These are phyloP conservation scores for Lutjanus erythropterus DNA, from an alignment of 2,113 vertebrate genomes.

Conservation along the genomic window DNA sequence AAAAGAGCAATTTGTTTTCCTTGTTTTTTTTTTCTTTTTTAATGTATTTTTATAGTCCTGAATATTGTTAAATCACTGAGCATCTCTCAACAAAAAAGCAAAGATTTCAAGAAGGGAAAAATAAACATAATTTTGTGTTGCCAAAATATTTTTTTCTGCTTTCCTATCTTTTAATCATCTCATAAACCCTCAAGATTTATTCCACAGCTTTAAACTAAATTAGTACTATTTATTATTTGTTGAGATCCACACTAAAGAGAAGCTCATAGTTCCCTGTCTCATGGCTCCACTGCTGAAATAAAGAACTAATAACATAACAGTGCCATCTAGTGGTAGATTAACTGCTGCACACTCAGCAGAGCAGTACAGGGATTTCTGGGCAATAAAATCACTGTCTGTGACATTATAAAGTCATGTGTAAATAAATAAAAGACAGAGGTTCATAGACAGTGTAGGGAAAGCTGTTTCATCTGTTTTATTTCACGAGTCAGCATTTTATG, in stretches of 20 bases:
- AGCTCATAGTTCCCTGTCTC: neutral
- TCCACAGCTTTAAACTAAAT: neutral
- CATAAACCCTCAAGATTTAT: neutral
- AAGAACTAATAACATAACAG: conserved; percentile 19
- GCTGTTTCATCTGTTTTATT: neutral
- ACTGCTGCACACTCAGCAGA: conserved; percentile 17
- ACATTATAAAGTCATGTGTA: neutral
- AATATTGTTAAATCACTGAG: neutral
- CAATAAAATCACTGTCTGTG: conserved; percentile 8
- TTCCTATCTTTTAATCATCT: neutral
- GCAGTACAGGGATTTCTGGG: neutral
- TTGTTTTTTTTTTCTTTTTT: neutral
- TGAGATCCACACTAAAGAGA: neutral
- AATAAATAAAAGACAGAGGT: neutral
- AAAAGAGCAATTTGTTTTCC: neutral
- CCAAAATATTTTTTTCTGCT: neutral
- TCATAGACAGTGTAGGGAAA: neutral
- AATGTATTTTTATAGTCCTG: neutral
- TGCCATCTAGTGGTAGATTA: conserved; percentile 74
- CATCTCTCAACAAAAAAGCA: too few species aligned
- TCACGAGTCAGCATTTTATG: conserved; percentile 24
- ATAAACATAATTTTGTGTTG: neutral
- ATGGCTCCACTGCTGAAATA: neutral
- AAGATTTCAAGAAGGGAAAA: neutral
- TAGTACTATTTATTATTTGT: neutral